These are phyloP conservation scores for Leptobrachium ailaonicum DNA, from an alignment of 2,113 vertebrate genomes.

Conservation along the genomic window DNA sequence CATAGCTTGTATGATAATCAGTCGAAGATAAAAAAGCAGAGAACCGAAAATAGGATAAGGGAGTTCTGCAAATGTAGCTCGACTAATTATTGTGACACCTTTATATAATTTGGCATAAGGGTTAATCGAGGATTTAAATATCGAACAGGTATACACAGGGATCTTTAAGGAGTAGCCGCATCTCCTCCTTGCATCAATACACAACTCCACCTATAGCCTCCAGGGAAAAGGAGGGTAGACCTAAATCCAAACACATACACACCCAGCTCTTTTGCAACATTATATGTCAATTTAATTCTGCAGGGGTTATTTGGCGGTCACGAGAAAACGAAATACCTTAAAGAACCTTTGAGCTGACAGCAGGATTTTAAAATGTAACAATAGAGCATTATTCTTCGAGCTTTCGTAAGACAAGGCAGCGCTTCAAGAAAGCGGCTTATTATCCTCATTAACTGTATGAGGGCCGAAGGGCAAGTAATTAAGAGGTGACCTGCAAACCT, in stretches of 20 bases:
- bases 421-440: not conserved
- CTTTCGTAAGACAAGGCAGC: not conserved
- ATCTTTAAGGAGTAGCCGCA: conserved; percentile 37
- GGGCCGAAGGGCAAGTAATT: not conserved
- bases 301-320: conserved; percentile 43
- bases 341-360: conserved; percentile 35
- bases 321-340: conserved; percentile 36
- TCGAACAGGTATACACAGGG: conserved; percentile 45
- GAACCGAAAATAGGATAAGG: not conserved
- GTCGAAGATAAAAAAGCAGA: too few relatives aligned
- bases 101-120: conserved; percentile 35
- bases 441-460: not conserved
- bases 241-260: conserved; percentile 47
- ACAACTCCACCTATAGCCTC: conserved; percentile 48
- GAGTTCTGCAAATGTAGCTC: conserved; percentile 10
- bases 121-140: conserved; percentile 42
- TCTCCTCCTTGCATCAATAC: conserved; percentile 50
- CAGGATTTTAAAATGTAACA: not conserved
- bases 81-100: conserved; percentile 37
- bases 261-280: conserved; percentile 48
- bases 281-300: conserved; percentile 43
- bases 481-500: too few relatives aligned
- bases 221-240: conserved; percentile 43
- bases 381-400: not conserved
- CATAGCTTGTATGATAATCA: too few relatives aligned